Conservation (phyloP, 2,113 vertebrate genomes). For the Merops nubicus region DNA sequence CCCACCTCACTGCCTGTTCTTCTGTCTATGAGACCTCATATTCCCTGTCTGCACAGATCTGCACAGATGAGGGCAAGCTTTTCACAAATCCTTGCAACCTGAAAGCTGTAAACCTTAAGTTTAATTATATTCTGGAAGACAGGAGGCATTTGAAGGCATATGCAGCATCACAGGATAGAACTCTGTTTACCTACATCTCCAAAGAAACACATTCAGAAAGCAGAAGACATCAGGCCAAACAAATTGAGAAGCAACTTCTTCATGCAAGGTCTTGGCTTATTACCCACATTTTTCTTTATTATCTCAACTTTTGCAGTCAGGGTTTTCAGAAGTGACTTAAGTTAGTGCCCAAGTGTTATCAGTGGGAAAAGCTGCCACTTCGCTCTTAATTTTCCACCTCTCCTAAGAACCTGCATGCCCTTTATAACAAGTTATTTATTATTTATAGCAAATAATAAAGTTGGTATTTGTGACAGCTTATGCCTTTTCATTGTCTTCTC, state of each 20-base stretch:
- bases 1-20: no score
- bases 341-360: not conserved
- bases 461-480: not conserved
- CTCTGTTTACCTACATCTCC: not conserved
- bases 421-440: no score
- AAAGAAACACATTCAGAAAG: not conserved
- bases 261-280: not conserved
- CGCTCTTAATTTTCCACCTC: not conserved
- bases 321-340: not conserved
- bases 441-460: not conserved
- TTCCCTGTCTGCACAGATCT: not conserved
- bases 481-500: not conserved
- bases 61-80: not conserved
- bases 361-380: not conserved
- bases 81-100: not conserved
- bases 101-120: not conserved
- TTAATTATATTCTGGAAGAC: not conserved
- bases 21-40: not conserved
- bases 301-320: not conserved
- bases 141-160: not conserved
- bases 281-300: not conserved
- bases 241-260: not conserved
- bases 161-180: not conserved
- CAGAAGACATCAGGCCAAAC: not conserved
- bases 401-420: not conserved